These are phyloP conservation scores for Rhagonycha lutea DNA, from an alignment of 2,888 invertebrate genomes.

Conservation along the genomic window DNA sequence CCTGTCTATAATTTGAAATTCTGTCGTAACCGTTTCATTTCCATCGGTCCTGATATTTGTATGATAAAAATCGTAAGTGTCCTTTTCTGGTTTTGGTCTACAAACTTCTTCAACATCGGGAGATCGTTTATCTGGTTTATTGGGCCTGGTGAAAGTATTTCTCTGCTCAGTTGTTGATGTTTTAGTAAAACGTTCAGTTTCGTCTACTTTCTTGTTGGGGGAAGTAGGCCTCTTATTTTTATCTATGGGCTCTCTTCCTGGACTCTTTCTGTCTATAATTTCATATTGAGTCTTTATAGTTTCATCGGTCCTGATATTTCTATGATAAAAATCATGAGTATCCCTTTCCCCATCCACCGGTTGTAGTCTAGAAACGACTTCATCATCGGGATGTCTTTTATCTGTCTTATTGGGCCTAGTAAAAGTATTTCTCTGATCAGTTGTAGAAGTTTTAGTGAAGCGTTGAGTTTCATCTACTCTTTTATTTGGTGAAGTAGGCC, in stretches of 20 bases:
- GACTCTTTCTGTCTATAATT: neutral
- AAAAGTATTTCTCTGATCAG: neutral
- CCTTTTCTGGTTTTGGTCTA: neutral
- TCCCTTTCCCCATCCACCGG: neutral
- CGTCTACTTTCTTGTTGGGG: neutral
- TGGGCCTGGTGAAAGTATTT: neutral
- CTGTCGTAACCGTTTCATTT: neutral
- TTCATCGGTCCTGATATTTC: neutral
- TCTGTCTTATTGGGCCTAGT: neutral
- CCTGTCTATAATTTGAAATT: neutral
- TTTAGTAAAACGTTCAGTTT: neutral
- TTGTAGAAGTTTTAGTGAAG: neutral
- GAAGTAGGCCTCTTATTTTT: slow-evolving; percentile 1
- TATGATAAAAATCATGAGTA: neutral
- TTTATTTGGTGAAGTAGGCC: neutral
- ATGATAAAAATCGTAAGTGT: neutral
- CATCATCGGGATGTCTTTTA: neutral
- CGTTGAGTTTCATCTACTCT: neutral
- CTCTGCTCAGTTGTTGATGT: neutral
- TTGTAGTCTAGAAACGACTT: neutral
- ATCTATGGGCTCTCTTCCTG: neutral
- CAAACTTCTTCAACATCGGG: neutral
- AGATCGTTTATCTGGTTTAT: slow-evolving; percentile 8
- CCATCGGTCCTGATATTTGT: neutral
- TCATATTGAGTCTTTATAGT: neutral